Base-by-base conservation (phyloP, 2,797 vertebrate species). In the Macrochelys suwanniensis region DNA sequence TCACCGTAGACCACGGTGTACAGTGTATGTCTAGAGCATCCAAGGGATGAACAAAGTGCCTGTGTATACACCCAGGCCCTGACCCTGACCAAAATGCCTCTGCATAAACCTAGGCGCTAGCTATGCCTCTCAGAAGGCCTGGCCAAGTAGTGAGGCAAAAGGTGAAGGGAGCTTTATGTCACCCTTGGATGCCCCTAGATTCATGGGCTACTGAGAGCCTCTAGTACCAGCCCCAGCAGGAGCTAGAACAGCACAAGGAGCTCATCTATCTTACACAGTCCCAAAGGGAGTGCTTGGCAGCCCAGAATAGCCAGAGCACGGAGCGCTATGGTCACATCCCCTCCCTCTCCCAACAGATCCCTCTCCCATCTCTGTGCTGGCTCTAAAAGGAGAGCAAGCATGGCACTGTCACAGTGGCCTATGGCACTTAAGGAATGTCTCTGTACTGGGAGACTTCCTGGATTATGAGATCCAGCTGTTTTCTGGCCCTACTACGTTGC, bases 1-100 rank as follows among this genome's bases (percentile, higher is more conserved):
- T 42, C 68, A 42, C 19, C 11, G 1, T 0, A 5, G 31, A 8
- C 42, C 74, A 31, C 42, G 31, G 74, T 77, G 74, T 11, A 28
- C 25, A 47, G 10, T 12, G 65, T 31, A 28, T 57, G 45, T 92
- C 74, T 83, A 17, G 23, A 86, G 9, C 1, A 1, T 1, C 11
- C 37, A 19, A 85, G 11, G 7, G 50, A 54, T 54, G 51, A 65
- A 61, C 53, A 1, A 16, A 13, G 11, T 23, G 80, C 2, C 3
- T 59, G 9, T 56, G 57, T 79, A 84, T 56, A 84, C 78, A 83
- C 37, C 31, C 15, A 65, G 61, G 4, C 65, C 31, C 65, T 68
- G 61, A 37, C 33, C 33, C 61, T 54, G 47, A 57, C 68, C 49
- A 1, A 8, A 12, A 25, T 33, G 51, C 2, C 5, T 56, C 7